Percentiles rank a stretch among this genome's conserved stretches.
Evolutionary conservation across 1,140 invertebrate species (phyloP).

Genomic region (Oryctes rhinoceros): DNA sequence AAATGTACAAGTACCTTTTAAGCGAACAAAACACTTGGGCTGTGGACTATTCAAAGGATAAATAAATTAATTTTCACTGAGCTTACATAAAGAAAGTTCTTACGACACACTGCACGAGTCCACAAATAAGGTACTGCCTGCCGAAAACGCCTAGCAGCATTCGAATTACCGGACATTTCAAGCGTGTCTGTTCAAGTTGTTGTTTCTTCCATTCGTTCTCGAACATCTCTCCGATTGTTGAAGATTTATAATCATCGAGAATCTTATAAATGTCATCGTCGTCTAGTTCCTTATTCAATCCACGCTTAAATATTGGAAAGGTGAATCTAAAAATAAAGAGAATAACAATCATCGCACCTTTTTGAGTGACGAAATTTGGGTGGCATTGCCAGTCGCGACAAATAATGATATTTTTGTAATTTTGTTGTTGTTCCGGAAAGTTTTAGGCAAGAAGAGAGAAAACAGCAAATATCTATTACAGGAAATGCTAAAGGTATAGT

Average conservation of each 20-base stretch:
- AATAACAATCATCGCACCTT: background rate
- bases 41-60: no score
- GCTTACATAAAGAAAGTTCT: constrained; percentile 42
- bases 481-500: no score
- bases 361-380: no score
- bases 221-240: constrained; percentile 50
- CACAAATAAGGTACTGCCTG: constrained; percentile 24
- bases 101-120: constrained; percentile 31
- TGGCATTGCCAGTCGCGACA: no score
- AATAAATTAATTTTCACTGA: no score
- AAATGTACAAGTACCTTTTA: no score
- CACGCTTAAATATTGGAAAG: constrained; percentile 50
- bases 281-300: constrained; percentile 48
- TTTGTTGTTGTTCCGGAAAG: no score
- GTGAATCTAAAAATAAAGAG: constrained; percentile 49
- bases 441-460: no score
- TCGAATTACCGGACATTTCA: constrained; percentile 65
- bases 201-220: constrained; percentile 53
- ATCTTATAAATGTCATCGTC: constrained; percentile 61
- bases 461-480: no score
- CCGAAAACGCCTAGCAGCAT: constrained; percentile 57
- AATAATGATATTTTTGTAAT: no score
- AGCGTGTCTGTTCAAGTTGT: constrained; percentile 45
- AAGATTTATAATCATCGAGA: constrained; percentile 48
- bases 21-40: no score